phyloP scores from a whole-genome alignment of 2,113 vertebrate species.

The Synchiropus splendidus region DNA sequence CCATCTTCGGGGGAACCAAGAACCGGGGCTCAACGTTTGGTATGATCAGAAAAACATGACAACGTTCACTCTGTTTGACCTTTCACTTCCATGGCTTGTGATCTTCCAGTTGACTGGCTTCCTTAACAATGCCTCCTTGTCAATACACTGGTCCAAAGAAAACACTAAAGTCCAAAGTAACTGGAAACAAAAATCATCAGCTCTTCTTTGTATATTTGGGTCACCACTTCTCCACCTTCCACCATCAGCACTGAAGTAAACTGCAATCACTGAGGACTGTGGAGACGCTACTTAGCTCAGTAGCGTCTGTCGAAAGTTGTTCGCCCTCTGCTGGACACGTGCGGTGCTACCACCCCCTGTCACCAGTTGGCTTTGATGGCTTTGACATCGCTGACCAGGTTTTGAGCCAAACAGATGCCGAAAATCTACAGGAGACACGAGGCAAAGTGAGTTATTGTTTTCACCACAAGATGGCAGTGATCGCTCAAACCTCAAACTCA shows the following conservation, averaged over 20 bases:
- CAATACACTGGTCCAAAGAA: slow-evolving; percentile 27
- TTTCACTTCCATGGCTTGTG: slow-evolving; percentile 35
- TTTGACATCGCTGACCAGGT: slow-evolving; percentile 79
- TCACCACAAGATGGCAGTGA: slow-evolving; percentile 53
- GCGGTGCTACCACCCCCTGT: slow-evolving; percentile 29
- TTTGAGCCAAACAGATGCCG: slow-evolving; percentile 86
- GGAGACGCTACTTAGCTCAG: slow-evolving; percentile 25
- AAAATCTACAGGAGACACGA: slow-evolving; percentile 70
- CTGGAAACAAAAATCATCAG: not conserved
- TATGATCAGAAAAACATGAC: slow-evolving; percentile 13
- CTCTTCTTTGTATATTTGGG: slow-evolving; percentile 22
- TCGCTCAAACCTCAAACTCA: slow-evolving; percentile 10
- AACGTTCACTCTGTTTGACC: slow-evolving; percentile 5
- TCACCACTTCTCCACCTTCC: slow-evolving; percentile 10
- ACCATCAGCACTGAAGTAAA: slow-evolving; percentile 4
- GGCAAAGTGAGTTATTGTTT: slow-evolving; percentile 1
- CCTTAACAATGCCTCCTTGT: slow-evolving; percentile 35
- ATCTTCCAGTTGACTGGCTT: slow-evolving; percentile 25
- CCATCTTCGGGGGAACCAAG: too few relatives aligned
- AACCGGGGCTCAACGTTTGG: slow-evolving; percentile 12
- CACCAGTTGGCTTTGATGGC: slow-evolving; percentile 89
- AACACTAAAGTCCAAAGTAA: slow-evolving; percentile 7
- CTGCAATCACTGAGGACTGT: slow-evolving; percentile 16
- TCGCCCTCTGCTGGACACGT: slow-evolving; percentile 16
- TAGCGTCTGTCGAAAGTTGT: slow-evolving; percentile 10